Percentiles rank a stretch among this genome's conserved stretches.
Conservation (phyloP, 2,797 vertebrate species). For the Silurus lanzhouensis region DNA sequence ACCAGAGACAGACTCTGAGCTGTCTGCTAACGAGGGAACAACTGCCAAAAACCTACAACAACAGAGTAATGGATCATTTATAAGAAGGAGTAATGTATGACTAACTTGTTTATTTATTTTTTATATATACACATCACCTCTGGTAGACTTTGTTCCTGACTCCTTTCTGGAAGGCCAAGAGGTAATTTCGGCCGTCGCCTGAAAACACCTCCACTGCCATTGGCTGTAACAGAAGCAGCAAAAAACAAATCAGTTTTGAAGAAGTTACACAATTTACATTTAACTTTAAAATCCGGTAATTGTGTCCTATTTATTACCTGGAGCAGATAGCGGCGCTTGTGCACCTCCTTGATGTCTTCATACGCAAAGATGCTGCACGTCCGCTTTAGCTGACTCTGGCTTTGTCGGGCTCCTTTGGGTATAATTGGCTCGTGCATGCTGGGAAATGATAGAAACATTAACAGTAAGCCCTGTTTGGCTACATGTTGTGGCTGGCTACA, state of each 20-base stretch:
- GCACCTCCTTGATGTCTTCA: slow-evolving; percentile 97
- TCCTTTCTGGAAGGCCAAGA: slow-evolving; percentile 95
- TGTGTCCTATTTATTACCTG: slow-evolving; percentile 76
- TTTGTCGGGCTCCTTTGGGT: slow-evolving; percentile 91
- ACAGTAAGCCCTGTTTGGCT: not conserved
- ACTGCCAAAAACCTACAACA: slow-evolving; percentile 90
- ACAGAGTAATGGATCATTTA: not conserved
- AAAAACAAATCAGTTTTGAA: not conserved
- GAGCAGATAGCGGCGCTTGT: slow-evolving; percentile 95
- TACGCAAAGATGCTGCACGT: slow-evolving; percentile 97
- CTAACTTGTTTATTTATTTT: not conserved
- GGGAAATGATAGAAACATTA: slow-evolving; percentile 36
- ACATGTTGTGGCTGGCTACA: not conserved
- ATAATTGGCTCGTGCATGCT: slow-evolving; percentile 98
- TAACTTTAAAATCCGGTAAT: not conserved
- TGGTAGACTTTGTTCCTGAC: slow-evolving; percentile 99
- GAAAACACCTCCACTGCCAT: slow-evolving; percentile 98
- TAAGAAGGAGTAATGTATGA: not conserved
- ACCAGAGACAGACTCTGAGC: slow-evolving; percentile 96
- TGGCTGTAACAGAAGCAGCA: slow-evolving; percentile 74
- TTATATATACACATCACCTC: slow-evolving; percentile 75
- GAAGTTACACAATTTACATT: not conserved
- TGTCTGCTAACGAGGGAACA: slow-evolving; percentile 95
- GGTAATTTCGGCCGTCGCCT: slow-evolving; percentile 94
- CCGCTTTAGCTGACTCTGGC: slow-evolving; percentile 92